Evolutionary conservation across 1,140 invertebrate genomes (phyloP), one percentile per base, ranked within the genome.

Genomic region (Berghia stephanieae): DNA sequence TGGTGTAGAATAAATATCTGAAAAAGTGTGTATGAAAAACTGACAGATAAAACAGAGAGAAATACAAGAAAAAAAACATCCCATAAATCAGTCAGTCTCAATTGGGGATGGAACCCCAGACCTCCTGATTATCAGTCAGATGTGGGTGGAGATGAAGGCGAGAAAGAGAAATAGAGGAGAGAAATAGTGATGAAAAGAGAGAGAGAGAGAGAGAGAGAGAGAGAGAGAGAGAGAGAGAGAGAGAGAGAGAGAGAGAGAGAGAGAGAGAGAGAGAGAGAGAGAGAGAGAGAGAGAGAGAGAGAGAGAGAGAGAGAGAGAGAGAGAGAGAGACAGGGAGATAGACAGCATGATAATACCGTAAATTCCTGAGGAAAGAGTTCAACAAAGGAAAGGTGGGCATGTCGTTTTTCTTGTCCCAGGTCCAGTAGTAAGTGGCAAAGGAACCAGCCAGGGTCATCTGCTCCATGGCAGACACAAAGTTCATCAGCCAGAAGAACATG

Each of bases 341-440:
- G n/a, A n/a, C n/a, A n/a, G n/a, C n/a, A n/a, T n/a, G n/a, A n/a
- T n/a, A n/a, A n/a, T n/a, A n/a, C n/a, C n/a, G n/a, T n/a, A n/a
- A n/a, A n/a, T n/a, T n/a, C n/a, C n/a, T n/a, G n/a, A n/a, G 68
- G 43, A 76, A 76, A 18, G 74, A 66, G 24, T 57, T 57, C 42
- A 70, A 16, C 16, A 77, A 42, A 34, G 75, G 75, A 13, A 77
- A 77, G 78, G 93, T 93, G 0, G 96, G 95, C 10, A 98, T 91
- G 83, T 96, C 92, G n/a, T 91, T 91, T 83, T 95, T 95, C 80
- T 93, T 92, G 38, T 94, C 90, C 80, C 94, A 94, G 0, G 96
- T 96, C 96, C 97, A 99, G 88, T 98, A 99, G 94, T 97, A 98
- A 0, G 94, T 94, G 21, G 96, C 91, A 88, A 93, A 93, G 1